Evolutionary conservation across 37 sponge, comb jelly and placozoan species (phyloP), one percentile per base, ranked within the genome.

Genomic region (Diacarnus erythraeanus): DNA sequence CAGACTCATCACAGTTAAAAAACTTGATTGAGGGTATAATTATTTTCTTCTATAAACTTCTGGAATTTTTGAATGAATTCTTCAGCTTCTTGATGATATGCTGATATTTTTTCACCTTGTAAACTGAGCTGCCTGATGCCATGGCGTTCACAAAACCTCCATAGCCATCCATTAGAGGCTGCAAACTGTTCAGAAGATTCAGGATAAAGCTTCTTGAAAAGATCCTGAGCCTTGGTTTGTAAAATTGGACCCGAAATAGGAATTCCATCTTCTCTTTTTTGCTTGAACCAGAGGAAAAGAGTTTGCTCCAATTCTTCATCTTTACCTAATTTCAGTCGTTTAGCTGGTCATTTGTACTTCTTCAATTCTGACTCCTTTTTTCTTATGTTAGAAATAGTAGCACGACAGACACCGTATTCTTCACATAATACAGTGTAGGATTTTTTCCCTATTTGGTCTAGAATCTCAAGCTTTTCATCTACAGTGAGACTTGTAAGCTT

Each of bases 1-100:
- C 87, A n/a, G 87, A 75, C 56, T 80, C 87, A 86, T 80, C 87
- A 74, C 80, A 79, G 41, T 86, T 86, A 26, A 69, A 80, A 42
- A 12, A 64, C 35, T n/a, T 64, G 42, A 9, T 78, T 64, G 8
- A 78, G 40, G 2, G 65, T 65, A 38, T 43, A 78, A 8, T 17
- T 2, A 21, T 76, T 59, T 20, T 57, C 40, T 59, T 65, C 21
- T 3, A 65, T 51, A 40, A 65, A 64, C 21, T 3, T n/a, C 3
- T 39, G 18, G 27, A 78, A 65, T 17, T 4, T 37, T 5, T 3
- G 3, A 27, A 64, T 40, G 51, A 78, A 60, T 9, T 37, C 31
- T n/a, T 78, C 68, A 37, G 76, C 76, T 26, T 9, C 61, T 40
- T 5, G 64, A 23, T 26, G 6, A 42, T 82, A 44, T 3, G 74